These are phyloP conservation scores for Ceyx erithaca DNA, from an alignment of 2,797 vertebrate species.

Conservation along the genomic window DNA sequence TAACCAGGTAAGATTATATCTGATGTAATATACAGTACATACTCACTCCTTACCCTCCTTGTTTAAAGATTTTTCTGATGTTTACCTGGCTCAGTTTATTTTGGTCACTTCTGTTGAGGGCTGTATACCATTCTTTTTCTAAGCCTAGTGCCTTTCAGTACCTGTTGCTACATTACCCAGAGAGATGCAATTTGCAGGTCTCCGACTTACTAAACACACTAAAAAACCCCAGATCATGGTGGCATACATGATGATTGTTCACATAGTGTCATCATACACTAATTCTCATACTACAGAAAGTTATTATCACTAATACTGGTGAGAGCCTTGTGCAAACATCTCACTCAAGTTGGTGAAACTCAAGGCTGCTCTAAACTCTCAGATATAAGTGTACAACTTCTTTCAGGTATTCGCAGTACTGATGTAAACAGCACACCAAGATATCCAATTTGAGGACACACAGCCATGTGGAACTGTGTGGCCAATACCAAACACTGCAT, in stretches of 20 bases:
- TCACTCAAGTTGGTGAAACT: background rate
- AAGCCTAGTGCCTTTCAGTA: background rate
- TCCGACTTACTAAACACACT: background rate
- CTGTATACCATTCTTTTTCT: background rate
- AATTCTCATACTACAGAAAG: background rate
- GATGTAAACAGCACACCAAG: background rate
- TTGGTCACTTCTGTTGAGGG: background rate
- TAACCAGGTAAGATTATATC: background rate
- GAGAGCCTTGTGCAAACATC: background rate
- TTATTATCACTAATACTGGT: background rate
- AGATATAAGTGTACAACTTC: background rate
- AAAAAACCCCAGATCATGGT: background rate
- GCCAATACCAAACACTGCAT: background rate
- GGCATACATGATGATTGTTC: background rate
- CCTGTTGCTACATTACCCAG: background rate
- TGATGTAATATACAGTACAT: background rate
- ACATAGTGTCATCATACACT: accelerated
- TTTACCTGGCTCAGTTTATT: background rate
- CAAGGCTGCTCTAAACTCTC: background rate
- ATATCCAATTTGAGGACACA: background rate
- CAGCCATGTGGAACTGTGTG: background rate
- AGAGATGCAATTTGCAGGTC: background rate
- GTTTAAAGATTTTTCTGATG: background rate
- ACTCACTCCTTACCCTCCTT: background rate
- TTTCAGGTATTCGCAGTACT: background rate